Conservation (phyloP, 2,113 vertebrate species). For the Dendrocopos noguchii region DNA sequence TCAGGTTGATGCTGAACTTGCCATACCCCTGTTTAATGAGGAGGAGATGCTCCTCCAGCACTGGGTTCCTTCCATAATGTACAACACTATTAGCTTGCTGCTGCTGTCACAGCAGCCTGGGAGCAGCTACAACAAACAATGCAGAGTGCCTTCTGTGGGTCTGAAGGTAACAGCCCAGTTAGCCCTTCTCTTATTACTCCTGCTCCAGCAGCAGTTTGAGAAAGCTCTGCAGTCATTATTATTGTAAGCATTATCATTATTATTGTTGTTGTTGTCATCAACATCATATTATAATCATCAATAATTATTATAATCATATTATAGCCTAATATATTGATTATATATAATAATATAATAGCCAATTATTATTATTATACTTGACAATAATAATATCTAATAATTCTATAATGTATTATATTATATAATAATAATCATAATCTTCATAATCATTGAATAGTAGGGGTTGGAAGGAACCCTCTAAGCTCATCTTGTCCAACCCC, state of each 20-base stretch:
- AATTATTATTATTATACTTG: no score
- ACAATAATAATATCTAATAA: no score
- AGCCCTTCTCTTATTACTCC: not conserved
- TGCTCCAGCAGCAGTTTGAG: not conserved
- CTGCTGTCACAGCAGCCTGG: not conserved
- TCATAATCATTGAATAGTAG: no score
- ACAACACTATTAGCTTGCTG: not conserved
- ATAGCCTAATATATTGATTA: no score
- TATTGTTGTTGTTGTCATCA: not conserved
- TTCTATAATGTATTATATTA: no score
- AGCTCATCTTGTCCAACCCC: no score
- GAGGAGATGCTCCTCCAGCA: constrained; percentile 38
- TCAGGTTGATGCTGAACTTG: constrained; percentile 23
- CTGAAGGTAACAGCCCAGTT: constrained; percentile 1
- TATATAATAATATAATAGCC: no score
- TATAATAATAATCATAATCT: no score
- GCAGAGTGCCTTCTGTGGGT: not conserved
- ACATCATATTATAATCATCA: no score
- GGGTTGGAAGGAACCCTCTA: no score
- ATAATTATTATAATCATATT: no score
- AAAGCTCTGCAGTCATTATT: not conserved
- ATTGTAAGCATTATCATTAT: not conserved
- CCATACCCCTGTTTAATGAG: constrained; percentile 50
- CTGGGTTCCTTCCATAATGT: not conserved
- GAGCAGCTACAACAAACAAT: constrained; percentile 20